Conservation (phyloP, 2,797 vertebrate genomes). For the Leucoraja ocellata region DNA sequence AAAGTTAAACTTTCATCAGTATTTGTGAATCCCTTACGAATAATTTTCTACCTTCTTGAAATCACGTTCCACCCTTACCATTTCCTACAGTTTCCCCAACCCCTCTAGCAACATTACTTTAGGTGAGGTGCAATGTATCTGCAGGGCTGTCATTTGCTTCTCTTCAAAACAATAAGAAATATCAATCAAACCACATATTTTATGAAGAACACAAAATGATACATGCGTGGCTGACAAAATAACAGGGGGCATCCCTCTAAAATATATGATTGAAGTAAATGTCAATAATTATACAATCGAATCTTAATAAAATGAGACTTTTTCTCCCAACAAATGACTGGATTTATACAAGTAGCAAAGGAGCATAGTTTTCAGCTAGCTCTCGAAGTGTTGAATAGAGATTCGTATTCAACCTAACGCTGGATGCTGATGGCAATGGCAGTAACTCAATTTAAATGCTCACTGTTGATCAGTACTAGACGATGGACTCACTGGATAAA, state of each 20-base stretch:
- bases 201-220: background rate
- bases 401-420: background rate
- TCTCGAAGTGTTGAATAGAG: background rate
- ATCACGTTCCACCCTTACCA: background rate
- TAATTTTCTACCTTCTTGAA: background rate
- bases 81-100: background rate
- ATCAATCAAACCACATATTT: background rate
- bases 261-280: background rate
- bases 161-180: background rate
- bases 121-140: background rate
- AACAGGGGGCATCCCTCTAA: background rate
- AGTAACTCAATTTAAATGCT: slow-evolving; percentile 15
- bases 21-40: background rate
- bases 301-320: background rate
- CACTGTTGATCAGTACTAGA: background rate
- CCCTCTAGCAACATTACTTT: background rate
- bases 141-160: background rate
- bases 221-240: background rate
- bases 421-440: background rate
- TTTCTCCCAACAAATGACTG: background rate
- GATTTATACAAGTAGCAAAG: background rate
- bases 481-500: background rate
- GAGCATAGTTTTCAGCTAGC: background rate
- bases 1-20: background rate
- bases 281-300: slow-evolving; percentile 7